Evolutionary conservation across 2,888 invertebrate species (phyloP).

Genomic region (Thysanoteuthis rhombus): DNA sequence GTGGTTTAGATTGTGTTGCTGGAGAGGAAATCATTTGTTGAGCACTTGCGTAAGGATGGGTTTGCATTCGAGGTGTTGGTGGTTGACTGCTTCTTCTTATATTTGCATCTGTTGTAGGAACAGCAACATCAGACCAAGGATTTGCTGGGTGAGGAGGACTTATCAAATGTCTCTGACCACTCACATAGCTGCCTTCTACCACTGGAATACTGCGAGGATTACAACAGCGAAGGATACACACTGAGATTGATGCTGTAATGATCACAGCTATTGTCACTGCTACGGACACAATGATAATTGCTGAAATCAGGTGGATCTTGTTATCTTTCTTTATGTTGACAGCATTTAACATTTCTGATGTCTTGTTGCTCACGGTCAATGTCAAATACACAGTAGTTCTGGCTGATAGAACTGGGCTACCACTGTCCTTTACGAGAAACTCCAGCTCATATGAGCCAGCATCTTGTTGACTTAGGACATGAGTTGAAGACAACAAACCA

Average conservation of each 20-base stretch:
- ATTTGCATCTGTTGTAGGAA: neutral
- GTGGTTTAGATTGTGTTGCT: neutral
- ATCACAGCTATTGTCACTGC: constrained; percentile 12
- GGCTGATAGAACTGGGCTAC: neutral
- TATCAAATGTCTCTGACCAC: neutral
- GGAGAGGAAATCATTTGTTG: neutral
- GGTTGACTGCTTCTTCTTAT: constrained; percentile 12
- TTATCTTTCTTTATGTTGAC: neutral
- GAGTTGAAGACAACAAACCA: neutral
- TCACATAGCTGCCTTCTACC: neutral
- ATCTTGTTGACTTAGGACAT: neutral
- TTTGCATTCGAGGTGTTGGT: neutral
- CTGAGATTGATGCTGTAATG: neutral
- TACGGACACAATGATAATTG: neutral
- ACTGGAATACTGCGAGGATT: neutral
- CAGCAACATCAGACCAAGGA: neutral
- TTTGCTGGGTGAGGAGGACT: neutral
- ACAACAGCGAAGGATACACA: neutral
- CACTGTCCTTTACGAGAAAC: neutral
- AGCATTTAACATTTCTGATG: constrained; percentile 12
- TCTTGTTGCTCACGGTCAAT: neutral
- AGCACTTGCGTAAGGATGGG: neutral
- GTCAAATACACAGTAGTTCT: neutral
- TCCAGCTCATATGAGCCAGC: neutral
- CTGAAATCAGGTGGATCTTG: neutral